Percentiles rank a stretch among this genome's conserved stretches.
Evolutionary conservation across 2,888 invertebrate genomes (phyloP).

Genomic region (Thecocarcelia acutangulata): DNA sequence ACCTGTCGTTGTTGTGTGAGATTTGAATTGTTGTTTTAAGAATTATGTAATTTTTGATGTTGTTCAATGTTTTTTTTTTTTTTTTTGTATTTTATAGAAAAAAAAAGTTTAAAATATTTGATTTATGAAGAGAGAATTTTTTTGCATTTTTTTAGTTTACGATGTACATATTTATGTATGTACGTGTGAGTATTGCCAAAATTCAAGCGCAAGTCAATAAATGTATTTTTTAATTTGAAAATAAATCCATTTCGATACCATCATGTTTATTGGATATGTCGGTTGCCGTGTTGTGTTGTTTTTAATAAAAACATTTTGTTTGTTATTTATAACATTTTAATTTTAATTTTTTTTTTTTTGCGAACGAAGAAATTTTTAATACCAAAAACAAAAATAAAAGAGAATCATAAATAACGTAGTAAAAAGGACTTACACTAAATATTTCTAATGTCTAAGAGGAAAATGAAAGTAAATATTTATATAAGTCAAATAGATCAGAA

Average conservation of each 20-base stretch:
- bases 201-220: constrained; percentile 65
- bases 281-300: constrained; percentile 43
- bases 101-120: constrained; percentile 46
- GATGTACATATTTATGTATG: background rate
- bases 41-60: constrained; percentile 54
- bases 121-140: constrained; percentile 6
- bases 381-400: constrained; percentile 60
- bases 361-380: constrained; percentile 51
- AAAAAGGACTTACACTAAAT: constrained; percentile 53
- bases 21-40: constrained; percentile 70
- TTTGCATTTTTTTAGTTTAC: background rate
- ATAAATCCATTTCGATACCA: constrained; percentile 57
- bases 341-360: constrained; percentile 8
- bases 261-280: constrained; percentile 35
- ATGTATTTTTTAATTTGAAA: constrained; percentile 22
- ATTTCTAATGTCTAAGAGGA: constrained; percentile 32
- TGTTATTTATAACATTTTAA: constrained; percentile 1
- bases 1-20: constrained; percentile 84
- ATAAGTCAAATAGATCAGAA: background rate
- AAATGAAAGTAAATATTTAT: background rate
- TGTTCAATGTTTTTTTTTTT: constrained; percentile 37
- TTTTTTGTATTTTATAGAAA: constrained; percentile 22
- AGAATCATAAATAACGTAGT: constrained; percentile 63
- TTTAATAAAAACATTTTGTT: constrained; percentile 37
- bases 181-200: constrained; percentile 29